phyloP scores from a whole-genome alignment of 2,888 invertebrate species.

The Agrotis segetum region DNA sequence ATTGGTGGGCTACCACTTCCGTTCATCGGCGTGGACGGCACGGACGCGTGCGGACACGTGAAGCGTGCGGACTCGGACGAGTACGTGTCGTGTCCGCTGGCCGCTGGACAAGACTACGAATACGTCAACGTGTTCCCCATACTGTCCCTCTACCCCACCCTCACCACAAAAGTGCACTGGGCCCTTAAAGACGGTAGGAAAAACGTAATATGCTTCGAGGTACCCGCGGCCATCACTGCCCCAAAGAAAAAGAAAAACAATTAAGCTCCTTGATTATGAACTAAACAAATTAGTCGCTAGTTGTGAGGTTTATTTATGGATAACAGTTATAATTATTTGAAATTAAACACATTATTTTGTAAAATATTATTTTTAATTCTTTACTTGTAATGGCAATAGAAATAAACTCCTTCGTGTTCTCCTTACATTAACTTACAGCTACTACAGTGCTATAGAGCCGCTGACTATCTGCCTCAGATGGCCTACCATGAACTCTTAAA shows the following conservation, averaged over 20 bases:
- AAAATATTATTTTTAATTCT: constrained; percentile 25
- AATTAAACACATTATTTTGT: constrained; percentile 31
- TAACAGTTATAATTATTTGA: not conserved
- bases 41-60: constrained; percentile 91
- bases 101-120: constrained; percentile 92
- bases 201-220: constrained; percentile 92
- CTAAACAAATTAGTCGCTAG: not conserved
- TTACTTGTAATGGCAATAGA: constrained; percentile 41
- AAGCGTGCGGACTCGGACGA: constrained; percentile 75
- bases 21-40: constrained; percentile 93
- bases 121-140: constrained; percentile 92
- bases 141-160: constrained; percentile 84
- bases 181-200: constrained; percentile 86
- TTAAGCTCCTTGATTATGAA: not conserved
- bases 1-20: constrained; percentile 92
- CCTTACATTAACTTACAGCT: constrained; percentile 22
- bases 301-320: not conserved
- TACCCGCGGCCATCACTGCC: constrained; percentile 85
- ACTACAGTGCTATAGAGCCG: not conserved
- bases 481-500: too few relatives aligned
- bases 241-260: constrained; percentile 26
- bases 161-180: constrained; percentile 92
- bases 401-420: constrained; percentile 16
- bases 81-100: constrained; percentile 92
- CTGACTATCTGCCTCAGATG: too few relatives aligned